Evolutionary conservation across 2,797 vertebrate genomes (phyloP), one percentile per base, ranked within the genome.

Genomic region (Siniperca undulata): DNA sequence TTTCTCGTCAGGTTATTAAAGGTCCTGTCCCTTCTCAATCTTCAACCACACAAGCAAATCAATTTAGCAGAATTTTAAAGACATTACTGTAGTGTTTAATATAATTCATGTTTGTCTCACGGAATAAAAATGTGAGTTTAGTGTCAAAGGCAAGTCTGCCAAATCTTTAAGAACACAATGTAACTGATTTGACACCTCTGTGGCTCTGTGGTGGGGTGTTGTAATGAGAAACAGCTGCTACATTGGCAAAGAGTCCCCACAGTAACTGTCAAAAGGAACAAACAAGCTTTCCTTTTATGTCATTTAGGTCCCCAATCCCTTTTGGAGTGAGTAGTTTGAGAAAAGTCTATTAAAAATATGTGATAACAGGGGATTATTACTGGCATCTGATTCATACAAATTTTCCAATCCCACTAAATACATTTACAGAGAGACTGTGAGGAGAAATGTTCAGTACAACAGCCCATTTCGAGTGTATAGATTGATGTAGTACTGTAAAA

Each of bases 151-250:
- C 22, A 36, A 22, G 34, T 22, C 40, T 62, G 48, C 34, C 50
- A 65, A 44, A 70, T 46, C 24, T 3, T 70, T 48, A n/a, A 50
- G 44, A 87, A 55, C 74, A 53, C 40, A 16, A 24, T 74, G 65
- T 68, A 70, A 61, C 38, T 70, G 27, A 65, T 55, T 48, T 44
- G 60, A 83, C 80, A 81, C 60, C 24, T 70, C 61, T 73, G 71
- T 34, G 48, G 42, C 65, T 69, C 62, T 14, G 61, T 70, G 52
- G 70, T 67, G 59, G 50, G 46, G 69, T 17, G 17, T 19, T 65
- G 36, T 48, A 65, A 86, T 58, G 74, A 84, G 60, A 80, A 88
- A 84, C 83, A 86, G 76, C 69, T 85, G 86, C 38, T 48, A 7
- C 19, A 50, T 75, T 70, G 70, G 72, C 61, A 65, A 9, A 72